phyloP scores from a whole-genome alignment of 2,113 vertebrate species.

The Rallus limicola region DNA sequence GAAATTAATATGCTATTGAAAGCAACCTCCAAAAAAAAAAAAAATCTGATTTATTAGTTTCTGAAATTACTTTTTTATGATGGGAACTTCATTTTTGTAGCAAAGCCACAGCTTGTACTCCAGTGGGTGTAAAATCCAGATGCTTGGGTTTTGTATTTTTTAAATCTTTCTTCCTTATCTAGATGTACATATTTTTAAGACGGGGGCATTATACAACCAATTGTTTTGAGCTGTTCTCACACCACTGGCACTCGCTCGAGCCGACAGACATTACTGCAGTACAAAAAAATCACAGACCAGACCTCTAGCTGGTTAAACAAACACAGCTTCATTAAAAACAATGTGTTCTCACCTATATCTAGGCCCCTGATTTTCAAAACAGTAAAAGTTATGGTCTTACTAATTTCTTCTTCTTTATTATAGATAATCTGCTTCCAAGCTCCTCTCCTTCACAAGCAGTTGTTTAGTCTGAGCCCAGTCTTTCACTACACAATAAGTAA shows the following conservation, averaged over 20 bases:
- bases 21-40: background rate
- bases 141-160: background rate
- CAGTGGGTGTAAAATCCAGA: slow-evolving; percentile 15
- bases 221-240: slow-evolving; percentile 36
- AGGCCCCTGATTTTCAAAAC: background rate
- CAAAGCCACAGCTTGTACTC: background rate
- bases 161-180: slow-evolving; percentile 31
- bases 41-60: background rate
- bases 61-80: background rate
- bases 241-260: background rate
- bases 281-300: background rate
- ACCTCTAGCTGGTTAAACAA: background rate
- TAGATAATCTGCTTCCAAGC: background rate
- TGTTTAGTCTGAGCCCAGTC: background rate
- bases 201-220: slow-evolving; percentile 30
- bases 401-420: background rate
- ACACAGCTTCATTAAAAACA: background rate
- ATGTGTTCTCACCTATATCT: background rate
- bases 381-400: background rate
- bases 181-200: slow-evolving; percentile 15
- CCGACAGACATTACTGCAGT: background rate
- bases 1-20: slow-evolving; percentile 15
- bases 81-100: slow-evolving; percentile 2
- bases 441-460: background rate
- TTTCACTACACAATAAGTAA: background rate